Base-by-base conservation (phyloP, 2,888 invertebrate genomes). In the Acronicta psi region DNA sequence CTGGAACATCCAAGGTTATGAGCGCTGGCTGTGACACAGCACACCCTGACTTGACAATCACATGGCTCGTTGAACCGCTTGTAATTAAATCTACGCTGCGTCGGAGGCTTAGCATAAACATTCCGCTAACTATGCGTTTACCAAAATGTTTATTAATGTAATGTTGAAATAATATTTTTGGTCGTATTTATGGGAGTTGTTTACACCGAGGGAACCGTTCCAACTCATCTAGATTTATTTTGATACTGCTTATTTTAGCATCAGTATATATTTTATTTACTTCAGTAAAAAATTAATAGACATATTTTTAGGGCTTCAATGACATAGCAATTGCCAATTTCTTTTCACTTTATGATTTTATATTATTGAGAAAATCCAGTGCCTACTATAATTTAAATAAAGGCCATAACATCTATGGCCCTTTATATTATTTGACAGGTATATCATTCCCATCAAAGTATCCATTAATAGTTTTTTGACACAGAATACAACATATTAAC, bases 81-180 rank as follows among this genome's bases (percentile, higher is more conserved):
- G 76, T 88, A 86, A 89, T 88, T 86, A 86, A 86, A 89, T 87
- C 69, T 77, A 72, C 70, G 55, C 55, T 63, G 72, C 60, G 51
- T 31, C 34, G 49, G 63, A 56, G 54, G 53, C 40, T 64, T 58
- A 63, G 46, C 60, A 69, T 69, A 73, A 59, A 62, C 46, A 67
- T 59, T 73, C 60, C 52, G 51, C 23, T 38, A 36, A 64, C 59
- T 70, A 60, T 18, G 52, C 37, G 25, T 45, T 46, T 47, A n/a
- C 13, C 29, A 13, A 45, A 47, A 60, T 45, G 20, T 43, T 49
- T 55, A 41, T 53, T 46, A 50, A 16, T 29, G 31, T 37, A 23
- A 38, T 44, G 9, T 11, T 18, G 10, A 37, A 31, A 31, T 51
- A 10, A 29, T 41, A 51, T 41, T 41, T 34, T 34, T 11, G 11